Base-by-base conservation (phyloP, 2,113 vertebrate species). In the Gasterosteus aculeatus region DNA sequence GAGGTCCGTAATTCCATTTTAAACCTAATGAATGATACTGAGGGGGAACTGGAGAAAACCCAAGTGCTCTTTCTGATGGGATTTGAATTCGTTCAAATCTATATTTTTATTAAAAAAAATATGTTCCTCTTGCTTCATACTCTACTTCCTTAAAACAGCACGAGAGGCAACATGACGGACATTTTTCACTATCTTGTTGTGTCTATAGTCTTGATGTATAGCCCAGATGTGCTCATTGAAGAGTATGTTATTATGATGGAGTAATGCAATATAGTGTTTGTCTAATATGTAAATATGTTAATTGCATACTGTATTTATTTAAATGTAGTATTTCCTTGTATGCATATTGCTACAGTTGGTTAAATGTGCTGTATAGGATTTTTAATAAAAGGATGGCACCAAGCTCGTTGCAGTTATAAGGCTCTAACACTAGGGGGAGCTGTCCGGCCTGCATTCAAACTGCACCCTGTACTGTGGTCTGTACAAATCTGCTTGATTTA, bases 61-160 rank as follows among this genome's bases (percentile, higher is more conserved):
- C 47, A 94, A 91, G 89, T 92, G 88, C 88, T 90, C 88, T 93
- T 92, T 81, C 12, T 69, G 56, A 56, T 53, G 29, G 54, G 72
- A 69, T 75, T 85, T 22, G 18, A 54, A 78, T 54, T 57, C 33
- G 16, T 51, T 71, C 15, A 67, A 39, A 71, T 70, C 10, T 81
- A 59, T 82, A 69, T 78, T 84, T 80, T 78, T 63, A 16, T 70
- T 64, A 66, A 7, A 75, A 66, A 7, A 75, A 71, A 80, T 56
- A 51, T 66, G 14, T 74, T 11, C 51, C 63, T 29, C 5, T 72
- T 49, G 22, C 22, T 76, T 64, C 15, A 47, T 18, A 10, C 39
- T 31, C 4, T 26, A 57, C 29, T 51, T 78, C 72, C 60, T 64
- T 60, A 71, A 71, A 76, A 64, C 29, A 12, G 7, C 49, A 51